These are phyloP conservation scores for Ophioninae sp. DNA, from an alignment of 2,888 invertebrate genomes.

Conservation along the genomic window DNA sequence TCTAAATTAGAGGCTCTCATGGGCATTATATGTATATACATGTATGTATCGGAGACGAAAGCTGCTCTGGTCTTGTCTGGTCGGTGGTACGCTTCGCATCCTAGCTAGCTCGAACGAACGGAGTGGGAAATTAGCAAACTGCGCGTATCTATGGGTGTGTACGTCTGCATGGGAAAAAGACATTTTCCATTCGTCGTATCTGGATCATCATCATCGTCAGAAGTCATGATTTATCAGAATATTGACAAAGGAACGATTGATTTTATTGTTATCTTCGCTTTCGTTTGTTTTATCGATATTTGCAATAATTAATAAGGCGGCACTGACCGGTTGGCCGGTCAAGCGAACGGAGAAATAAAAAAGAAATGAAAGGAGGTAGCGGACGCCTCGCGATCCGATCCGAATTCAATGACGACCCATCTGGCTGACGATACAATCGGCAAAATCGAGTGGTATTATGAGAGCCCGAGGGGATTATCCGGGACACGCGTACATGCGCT, in stretches of 20 bases:
- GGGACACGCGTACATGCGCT: slow-evolving; percentile 16
- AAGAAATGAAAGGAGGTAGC: not conserved
- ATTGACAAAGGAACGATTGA: not conserved
- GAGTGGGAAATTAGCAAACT: slow-evolving; percentile 69
- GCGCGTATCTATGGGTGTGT: slow-evolving; percentile 46
- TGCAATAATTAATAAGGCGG: not conserved
- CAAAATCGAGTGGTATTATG: not conserved
- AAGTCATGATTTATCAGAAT: not conserved
- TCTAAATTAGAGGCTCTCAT: slow-evolving; percentile 66
- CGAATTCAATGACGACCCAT: slow-evolving; percentile 15
- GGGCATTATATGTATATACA: slow-evolving; percentile 34
- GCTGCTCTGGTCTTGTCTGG: slow-evolving; percentile 49
- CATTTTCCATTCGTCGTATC: not conserved
- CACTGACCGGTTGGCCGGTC: slow-evolving; percentile 11
- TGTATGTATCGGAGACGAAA: slow-evolving; percentile 41
- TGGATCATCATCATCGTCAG: not conserved
- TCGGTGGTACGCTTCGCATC: slow-evolving; percentile 48
- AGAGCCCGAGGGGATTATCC: slow-evolving; percentile 33
- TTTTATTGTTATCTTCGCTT: too few species aligned
- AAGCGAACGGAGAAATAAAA: not conserved
- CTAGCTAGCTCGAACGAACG: slow-evolving; percentile 61
- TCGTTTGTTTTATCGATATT: not conserved
- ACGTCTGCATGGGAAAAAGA: not conserved
- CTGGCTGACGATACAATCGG: slow-evolving; percentile 3
- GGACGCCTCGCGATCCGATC: not conserved